Conservation (phyloP, 2,888 invertebrate genomes). For the Leptopilina myrica region DNA sequence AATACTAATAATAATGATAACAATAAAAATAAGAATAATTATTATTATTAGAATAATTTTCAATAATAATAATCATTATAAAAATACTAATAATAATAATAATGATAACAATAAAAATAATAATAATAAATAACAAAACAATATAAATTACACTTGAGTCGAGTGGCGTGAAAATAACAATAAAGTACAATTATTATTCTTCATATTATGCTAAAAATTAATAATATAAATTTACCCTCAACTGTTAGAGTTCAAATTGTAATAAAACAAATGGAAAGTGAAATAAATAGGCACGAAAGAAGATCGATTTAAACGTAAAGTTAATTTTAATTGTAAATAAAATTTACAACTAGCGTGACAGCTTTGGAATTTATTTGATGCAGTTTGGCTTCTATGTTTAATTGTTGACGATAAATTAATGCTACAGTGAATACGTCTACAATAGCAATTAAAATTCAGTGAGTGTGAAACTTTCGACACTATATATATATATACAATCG, state of each 20-base stretch:
- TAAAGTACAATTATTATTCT: too few relatives aligned
- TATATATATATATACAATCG: not conserved
- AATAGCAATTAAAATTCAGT: not conserved
- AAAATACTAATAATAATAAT: not conserved
- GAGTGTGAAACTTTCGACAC: not conserved
- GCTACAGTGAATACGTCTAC: not conserved
- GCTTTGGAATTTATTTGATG: slow-evolving; percentile 6
- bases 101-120: not conserved
- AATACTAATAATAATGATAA: not conserved
- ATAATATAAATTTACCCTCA: too few relatives aligned
- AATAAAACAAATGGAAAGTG: not conserved
- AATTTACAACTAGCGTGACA: not conserved
- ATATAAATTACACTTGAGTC: too few relatives aligned
- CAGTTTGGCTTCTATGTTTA: not conserved
- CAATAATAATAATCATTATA: not conserved
- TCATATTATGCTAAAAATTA: too few relatives aligned
- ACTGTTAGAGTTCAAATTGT: too few relatives aligned
- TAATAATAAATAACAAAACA: not conserved
- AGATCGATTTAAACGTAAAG: too few relatives aligned
- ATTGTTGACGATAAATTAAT: slow-evolving; percentile 9
- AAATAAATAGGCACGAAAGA: too few relatives aligned
- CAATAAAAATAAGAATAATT: not conserved
- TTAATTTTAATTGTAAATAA: not conserved
- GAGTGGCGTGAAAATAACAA: not conserved
- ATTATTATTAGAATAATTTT: too few relatives aligned